Evolutionary conservation across 2,797 vertebrate genomes (phyloP).

Genomic region (Oreortyx pictus): DNA sequence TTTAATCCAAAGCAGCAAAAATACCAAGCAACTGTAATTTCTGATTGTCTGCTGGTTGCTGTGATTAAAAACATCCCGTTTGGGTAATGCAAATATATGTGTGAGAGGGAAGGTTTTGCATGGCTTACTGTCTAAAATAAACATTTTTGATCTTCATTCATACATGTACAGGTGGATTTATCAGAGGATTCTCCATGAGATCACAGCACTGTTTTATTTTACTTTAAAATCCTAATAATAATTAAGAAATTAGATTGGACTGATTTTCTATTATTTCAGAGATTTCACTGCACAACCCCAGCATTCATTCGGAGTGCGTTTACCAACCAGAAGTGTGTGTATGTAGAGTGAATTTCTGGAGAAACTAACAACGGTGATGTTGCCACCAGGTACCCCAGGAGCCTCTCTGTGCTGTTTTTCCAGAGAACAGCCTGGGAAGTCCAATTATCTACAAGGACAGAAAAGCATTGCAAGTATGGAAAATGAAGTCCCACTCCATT

Average conservation of each 20-base stretch:
- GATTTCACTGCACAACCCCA: not conserved
- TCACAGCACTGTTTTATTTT: rapidly evolving
- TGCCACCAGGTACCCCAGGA: constrained; percentile 28
- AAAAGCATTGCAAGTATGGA: not conserved
- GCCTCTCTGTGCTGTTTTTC: not conserved
- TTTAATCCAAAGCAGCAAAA: not conserved
- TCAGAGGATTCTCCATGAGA: not conserved
- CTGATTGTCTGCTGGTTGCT: not conserved
- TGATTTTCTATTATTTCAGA: not conserved
- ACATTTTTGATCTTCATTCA: not conserved
- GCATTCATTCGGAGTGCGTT: constrained; percentile 1
- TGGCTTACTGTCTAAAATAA: not conserved
- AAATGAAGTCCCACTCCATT: not conserved
- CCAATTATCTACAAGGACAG: not conserved
- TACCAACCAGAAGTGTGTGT: constrained; percentile 3
- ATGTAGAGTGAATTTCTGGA: constrained; percentile 22
- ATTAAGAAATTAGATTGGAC: not conserved
- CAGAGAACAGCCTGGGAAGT: not conserved
- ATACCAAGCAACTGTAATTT: not conserved
- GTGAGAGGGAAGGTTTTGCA: not conserved
- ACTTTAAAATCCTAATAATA: not conserved
- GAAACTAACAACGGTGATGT: constrained; percentile 23
- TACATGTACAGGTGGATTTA: not conserved
- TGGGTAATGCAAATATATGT: rapidly evolving
- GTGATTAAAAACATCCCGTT: not conserved